Base-by-base conservation (phyloP, 2,113 vertebrate species). In the Hypomesus transpacificus region DNA sequence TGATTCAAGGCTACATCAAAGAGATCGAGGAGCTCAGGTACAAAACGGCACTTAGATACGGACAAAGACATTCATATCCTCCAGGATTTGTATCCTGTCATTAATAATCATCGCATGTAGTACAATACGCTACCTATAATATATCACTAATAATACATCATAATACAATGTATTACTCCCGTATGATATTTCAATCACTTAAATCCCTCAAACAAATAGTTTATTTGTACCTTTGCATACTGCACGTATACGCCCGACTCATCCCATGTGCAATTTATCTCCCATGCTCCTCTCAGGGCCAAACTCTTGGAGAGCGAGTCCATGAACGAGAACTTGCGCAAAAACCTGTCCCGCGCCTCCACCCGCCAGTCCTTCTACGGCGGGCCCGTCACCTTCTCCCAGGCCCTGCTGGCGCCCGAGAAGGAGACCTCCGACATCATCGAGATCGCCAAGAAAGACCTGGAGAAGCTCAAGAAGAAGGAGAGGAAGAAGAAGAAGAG, bases 1-100 rank as follows among this genome's bases (percentile, higher is more conserved):
- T 99, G 96, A 95, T 99, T 87, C 94, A 95, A 82, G 91, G 94
- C 85, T 99, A 99, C 77, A 99, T 99, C 83, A 96, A 98, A 88
- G 97, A 99, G 88, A 98, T 99, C 6, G 97, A 99, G 90, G 96
- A 97, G 65, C 95, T 98, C 76, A 95, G 97, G 97, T 98, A 92
- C 81, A 57, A 3, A 62, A 2, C 9, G 21, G 14, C 16, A 59
- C 4, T 22, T 24, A 16, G 16, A 26, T 26, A 26, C 3, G 24
- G 24, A 46, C 13, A 17, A 59, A 59, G 18, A 59, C 57, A 59
- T 59, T 59, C 11, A 11, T 46, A 46, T 46, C 39, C 39, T 2
- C 39, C 9, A 46, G 39, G 39, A 46, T 46, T 7, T 11, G 39
- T 46, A 46, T 46, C 39, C 9, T 46, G 39, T 46, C 39, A 11